Percentiles rank a stretch among this genome's conserved stretches.
These are phyloP conservation scores for Gryon sp. DNA, from an alignment of 1,140 invertebrate species.

Conservation along the genomic window DNA sequence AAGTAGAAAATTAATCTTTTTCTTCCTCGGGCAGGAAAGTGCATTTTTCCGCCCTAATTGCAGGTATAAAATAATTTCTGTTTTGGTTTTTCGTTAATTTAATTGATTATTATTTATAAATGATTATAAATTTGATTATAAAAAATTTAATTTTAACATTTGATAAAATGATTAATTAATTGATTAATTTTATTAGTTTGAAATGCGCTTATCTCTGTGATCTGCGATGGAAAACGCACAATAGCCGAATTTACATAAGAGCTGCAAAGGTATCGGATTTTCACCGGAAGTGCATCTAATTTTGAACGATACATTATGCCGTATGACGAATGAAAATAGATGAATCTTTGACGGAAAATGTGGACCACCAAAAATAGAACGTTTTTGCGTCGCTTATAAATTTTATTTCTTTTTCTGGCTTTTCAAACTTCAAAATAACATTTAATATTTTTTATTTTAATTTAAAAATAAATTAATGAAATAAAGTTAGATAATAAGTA, in stretches of 20 bases:
- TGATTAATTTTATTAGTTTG: neutral
- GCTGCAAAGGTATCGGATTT: conserved; percentile 27
- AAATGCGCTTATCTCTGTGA: neutral
- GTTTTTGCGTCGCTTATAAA: conserved; percentile 23
- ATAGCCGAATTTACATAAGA: conserved; percentile 31
- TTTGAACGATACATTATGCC: conserved; percentile 62
- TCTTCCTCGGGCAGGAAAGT: too few species aligned
- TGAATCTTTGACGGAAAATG: conserved; percentile 63
- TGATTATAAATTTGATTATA: too few species aligned
- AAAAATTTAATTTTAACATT: too few species aligned
- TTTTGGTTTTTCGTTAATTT: too few species aligned
- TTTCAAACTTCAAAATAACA: conserved; percentile 48
- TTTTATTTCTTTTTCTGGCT: neutral
- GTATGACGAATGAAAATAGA: conserved; percentile 66
- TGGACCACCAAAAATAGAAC: conserved; percentile 63
- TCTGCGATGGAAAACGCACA: conserved; percentile 12
- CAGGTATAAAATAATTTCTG: too few species aligned
- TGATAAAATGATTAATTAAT: too few species aligned
- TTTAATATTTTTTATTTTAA: conserved; percentile 41
- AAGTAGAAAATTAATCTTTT: too few species aligned
- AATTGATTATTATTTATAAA: too few species aligned
- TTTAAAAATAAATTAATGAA: too few species aligned
- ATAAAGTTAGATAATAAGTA: too few species aligned
- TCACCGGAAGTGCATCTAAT: conserved; percentile 63
- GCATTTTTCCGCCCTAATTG: too few species aligned